A percentile compares a stretch with the other conserved stretches of the same genome.
These are phyloP conservation scores for Sanderia malayensis DNA, from an alignment of 30 jellyfish, hydroid and myxozoan species.

Conservation along the genomic window DNA sequence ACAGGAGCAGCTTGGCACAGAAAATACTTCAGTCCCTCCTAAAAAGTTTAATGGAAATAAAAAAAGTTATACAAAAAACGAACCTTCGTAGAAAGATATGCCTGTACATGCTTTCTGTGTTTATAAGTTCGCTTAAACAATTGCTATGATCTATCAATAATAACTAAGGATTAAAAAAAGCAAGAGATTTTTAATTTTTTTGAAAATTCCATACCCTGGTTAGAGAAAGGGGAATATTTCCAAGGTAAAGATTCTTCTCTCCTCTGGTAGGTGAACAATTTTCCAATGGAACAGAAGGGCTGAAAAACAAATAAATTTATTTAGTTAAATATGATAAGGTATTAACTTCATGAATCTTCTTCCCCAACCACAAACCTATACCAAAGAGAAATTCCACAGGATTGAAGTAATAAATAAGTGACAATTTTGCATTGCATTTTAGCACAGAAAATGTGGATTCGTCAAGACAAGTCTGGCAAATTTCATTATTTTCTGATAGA, in stretches of 20 bases:
- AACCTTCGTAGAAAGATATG: too few relatives aligned
- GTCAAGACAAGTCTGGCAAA: too few relatives aligned
- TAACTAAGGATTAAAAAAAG: neutral
- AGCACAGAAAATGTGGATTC: too few relatives aligned
- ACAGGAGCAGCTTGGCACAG: slow-evolving; percentile 44
- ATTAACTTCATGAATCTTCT: neutral
- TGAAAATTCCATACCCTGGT: slow-evolving; percentile 65
- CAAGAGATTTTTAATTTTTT: too few relatives aligned
- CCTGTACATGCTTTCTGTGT: too few relatives aligned
- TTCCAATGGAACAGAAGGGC: slow-evolving; percentile 23
- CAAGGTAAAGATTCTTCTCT: slow-evolving; percentile 46
- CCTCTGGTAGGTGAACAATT: slow-evolving; percentile 70
- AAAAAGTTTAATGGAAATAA: neutral
- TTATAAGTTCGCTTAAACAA: too few relatives aligned
- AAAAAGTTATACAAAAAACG: too few relatives aligned
- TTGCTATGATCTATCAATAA: neutral
- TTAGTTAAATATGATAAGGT: neutral
- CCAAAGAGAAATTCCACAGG: neutral
- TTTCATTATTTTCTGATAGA: too few relatives aligned
- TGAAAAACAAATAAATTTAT: neutral
- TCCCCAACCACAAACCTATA: neutral
- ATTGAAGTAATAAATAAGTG: neutral
- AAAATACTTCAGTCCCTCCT: slow-evolving; percentile 47
- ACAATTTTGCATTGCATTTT: neutral
- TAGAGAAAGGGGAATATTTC: slow-evolving; percentile 77